These are phyloP conservation scores for Rhyacophila brunnea DNA, from an alignment of 1,140 invertebrate genomes.

Conservation along the genomic window DNA sequence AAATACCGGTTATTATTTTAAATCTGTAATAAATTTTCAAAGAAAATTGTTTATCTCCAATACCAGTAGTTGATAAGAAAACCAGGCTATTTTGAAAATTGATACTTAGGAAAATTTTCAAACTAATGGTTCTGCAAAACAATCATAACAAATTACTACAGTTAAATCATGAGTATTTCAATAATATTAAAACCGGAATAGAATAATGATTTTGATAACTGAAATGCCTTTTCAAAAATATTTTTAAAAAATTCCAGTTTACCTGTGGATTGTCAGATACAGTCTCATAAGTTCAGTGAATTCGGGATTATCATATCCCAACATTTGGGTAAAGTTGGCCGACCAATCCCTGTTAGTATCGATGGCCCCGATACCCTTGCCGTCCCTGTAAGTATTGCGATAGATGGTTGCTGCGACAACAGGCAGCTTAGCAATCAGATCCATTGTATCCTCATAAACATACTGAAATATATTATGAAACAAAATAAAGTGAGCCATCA, in stretches of 20 bases:
- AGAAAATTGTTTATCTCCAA: too few relatives aligned
- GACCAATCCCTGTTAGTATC: conserved; percentile 92
- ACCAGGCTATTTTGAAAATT: too few relatives aligned
- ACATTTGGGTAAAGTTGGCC: conserved; percentile 88
- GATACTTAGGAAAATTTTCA: too few relatives aligned
- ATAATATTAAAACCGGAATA: too few relatives aligned
- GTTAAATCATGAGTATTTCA: too few relatives aligned
- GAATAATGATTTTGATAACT: too few relatives aligned
- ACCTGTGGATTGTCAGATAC: conserved; percentile 91
- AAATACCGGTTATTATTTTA: too few relatives aligned
- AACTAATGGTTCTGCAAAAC: too few relatives aligned
- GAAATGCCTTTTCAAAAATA: not conserved
- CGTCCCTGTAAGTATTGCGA: conserved; percentile 83
- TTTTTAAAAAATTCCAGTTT: conserved; percentile 3
- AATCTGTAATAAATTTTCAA: too few relatives aligned
- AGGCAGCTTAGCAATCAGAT: conserved; percentile 93
- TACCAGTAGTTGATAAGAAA: too few relatives aligned
- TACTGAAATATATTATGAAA: conserved; percentile 58
- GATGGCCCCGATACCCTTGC: conserved; percentile 83
- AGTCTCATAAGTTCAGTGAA: conserved; percentile 94
- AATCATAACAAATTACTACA: too few relatives aligned
- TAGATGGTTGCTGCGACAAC: conserved; percentile 95
- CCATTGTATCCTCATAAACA: conserved; percentile 93
- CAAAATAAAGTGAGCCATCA: not conserved
- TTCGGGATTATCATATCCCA: conserved; percentile 83